Base-by-base conservation (phyloP, 2,113 vertebrate genomes). In the Atlantisia rogersi region DNA sequence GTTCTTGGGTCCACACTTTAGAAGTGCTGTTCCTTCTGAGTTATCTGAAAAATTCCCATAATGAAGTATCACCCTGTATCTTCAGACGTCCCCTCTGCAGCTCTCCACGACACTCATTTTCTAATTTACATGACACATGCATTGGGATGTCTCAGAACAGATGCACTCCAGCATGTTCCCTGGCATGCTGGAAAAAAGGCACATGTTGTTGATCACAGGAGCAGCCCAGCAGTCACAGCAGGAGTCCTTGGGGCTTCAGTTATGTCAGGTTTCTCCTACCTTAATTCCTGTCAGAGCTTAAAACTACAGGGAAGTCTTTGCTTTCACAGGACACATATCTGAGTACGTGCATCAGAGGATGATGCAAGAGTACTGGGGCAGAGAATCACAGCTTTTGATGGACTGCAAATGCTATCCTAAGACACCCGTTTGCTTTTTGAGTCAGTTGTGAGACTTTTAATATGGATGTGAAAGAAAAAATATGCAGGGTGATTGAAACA, bases 131-230 rank as follows among this genome's bases (percentile, higher is more conserved):
- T 14, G 14, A 18, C 35, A 16, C 4, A 1, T 60, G 14, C 32
- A n/a, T 24, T 44, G 24, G n/a, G 14, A 55, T 75, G 20, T 73
- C 31, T 94, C 62, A 31, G 62, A 32, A 19, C 63, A 29, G 58
- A 44, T 5, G 14, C 15, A 22, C 11, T 64, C 25, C 12, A 13
- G 28, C 13, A 20, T 12, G 14, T 67, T 71, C 37, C 63, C 2
- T 37, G 22, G 17, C 11, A 10, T 74, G 35, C 46, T 78, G 60
- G 52, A 37, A 70, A 14, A 82, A 63, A 79, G 63, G 7, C 7
- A 3, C 5, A 2, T n/a, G 22, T 29, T 67, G 0, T 0, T n/a
- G 39, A 35, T 68, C 42, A n/a, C 58, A n/a, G 46, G 25, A 62
- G 31, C 28, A 64, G 10, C 39, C 13, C 32, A 46, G 17, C 42